Percentiles rank a stretch among this genome's conserved stretches.
These are phyloP conservation scores for Alentia gelatinosa DNA, from an alignment of 2,888 invertebrate genomes.

Conservation along the genomic window DNA sequence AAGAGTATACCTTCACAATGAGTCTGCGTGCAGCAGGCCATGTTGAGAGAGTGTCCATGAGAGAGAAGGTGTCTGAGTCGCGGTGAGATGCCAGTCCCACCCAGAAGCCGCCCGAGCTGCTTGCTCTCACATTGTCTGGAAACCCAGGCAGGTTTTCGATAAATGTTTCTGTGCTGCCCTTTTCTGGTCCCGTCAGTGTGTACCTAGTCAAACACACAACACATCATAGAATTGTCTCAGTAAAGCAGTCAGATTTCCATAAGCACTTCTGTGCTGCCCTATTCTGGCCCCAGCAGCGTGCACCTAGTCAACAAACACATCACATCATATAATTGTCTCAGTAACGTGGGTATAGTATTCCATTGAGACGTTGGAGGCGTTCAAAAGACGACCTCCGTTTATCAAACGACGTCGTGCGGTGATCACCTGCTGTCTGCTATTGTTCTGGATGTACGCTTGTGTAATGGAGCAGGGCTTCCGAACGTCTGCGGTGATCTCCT, in stretches of 20 bases:
- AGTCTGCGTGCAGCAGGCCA: slow-evolving; percentile 59
- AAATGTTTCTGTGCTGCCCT: slow-evolving; percentile 90
- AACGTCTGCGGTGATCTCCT: no score
- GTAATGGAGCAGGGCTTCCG: no score
- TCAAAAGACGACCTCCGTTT: no score
- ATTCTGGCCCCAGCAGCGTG: slow-evolving; percentile 89
- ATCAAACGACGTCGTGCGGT: no score
- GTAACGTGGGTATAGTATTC: no score
- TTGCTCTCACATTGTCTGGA: slow-evolving; percentile 86
- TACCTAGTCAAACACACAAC: slow-evolving; percentile 83
- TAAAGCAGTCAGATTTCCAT: no score
- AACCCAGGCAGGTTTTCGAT: slow-evolving; percentile 85
- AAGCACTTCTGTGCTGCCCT: slow-evolving; percentile 90
- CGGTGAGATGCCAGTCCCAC: slow-evolving; percentile 73
- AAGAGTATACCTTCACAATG: slow-evolving; percentile 58
- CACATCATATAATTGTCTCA: no score
- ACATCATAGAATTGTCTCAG: no score
- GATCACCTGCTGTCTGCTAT: no score
- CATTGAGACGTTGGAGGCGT: no score
- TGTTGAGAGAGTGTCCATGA: slow-evolving; percentile 56
- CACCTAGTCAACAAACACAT: slow-evolving; percentile 83
- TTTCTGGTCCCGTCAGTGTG: slow-evolving; percentile 89
- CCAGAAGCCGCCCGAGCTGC: slow-evolving; percentile 80
- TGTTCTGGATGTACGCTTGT: no score
- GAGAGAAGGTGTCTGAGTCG: slow-evolving; percentile 38